Base-by-base conservation (phyloP, 2,888 invertebrate species). In the Agrypnus murinus region DNA sequence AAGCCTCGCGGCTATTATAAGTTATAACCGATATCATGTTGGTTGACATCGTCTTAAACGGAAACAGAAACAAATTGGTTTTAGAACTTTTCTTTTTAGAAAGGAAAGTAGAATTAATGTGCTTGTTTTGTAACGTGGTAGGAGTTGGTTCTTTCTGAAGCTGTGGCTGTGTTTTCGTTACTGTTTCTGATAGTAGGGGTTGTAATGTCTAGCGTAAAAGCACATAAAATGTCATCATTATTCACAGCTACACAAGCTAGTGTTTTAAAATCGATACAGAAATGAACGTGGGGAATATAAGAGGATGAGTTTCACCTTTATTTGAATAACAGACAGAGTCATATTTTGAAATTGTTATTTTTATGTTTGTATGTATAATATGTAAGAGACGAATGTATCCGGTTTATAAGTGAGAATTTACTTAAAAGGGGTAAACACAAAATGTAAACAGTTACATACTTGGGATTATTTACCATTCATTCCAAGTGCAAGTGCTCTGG, bases 201-300 rank as follows among this genome's bases (percentile, higher is more conserved):
- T 25, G 50, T 50, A 50, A 50, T 32, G 32, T n/a, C 31, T 12
- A 31, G 8, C 50, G 31, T 50, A 50, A 50, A 50, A 50, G 31
- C 12, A 32, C 12, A 10, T 10, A 50, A 32, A 19, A 31, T 31
- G 46, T 50, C 31, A 50, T 50, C 50, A 50, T 50, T 50, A 50
- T 31, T 50, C 50, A 31, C 50, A 12, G 12, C 25, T 25, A 25
- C 25, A 25, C 25, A 25, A 31, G 31, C 50, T 31, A 3, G 25
- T 32, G 31, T 50, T 50, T 50, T 50, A 32, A 14, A 50, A 50
- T 50, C 50, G 50, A 50, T 50, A 25, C 7, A 10, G 10, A 8
- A 50, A n/a, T 50, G 25, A 5, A 3, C 5, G 25, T 25, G 5
- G 5, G 25, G n/a, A n/a, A n/a, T n/a, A n/a, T 25, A 25, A 25